Evolutionary conservation across 2,888 invertebrate species (phyloP).

Genomic region (Sericinus montela): DNA sequence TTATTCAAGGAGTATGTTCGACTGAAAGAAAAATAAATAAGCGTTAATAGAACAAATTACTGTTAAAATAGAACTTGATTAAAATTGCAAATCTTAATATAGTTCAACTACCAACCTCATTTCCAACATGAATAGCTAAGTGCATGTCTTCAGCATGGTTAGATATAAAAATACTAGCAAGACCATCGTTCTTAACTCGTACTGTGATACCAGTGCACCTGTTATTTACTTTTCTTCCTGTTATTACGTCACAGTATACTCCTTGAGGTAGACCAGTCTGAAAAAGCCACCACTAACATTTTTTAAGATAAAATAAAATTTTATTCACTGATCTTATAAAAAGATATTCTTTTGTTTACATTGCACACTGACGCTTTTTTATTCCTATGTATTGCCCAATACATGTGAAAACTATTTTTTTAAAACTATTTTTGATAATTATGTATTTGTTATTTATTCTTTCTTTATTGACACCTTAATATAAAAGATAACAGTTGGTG

Average conservation of each 20-base stretch:
- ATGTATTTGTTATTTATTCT: too few species aligned
- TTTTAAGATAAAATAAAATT: too few species aligned
- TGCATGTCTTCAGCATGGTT: conserved; percentile 78
- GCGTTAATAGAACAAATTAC: too few species aligned
- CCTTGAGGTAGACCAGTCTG: conserved; percentile 79
- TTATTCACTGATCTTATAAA: too few species aligned
- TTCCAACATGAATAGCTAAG: conserved; percentile 79
- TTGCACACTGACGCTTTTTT: too few species aligned
- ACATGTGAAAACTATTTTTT: too few species aligned
- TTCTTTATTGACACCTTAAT: too few species aligned
- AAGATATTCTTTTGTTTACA: neutral
- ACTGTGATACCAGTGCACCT: conserved; percentile 82
- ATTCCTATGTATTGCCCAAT: too few species aligned
- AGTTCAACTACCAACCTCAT: conserved; percentile 37
- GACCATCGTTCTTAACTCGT: conserved; percentile 72
- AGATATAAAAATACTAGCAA: conserved; percentile 71
- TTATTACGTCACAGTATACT: conserved; percentile 87
- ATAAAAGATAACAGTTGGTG: too few species aligned
- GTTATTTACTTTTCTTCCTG: conserved; percentile 68
- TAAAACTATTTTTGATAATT: too few species aligned
- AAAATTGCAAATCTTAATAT: too few species aligned
- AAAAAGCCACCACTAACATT: neutral
- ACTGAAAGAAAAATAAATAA: neutral
- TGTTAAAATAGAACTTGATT: too few species aligned
- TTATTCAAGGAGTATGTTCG: conserved; percentile 3